These are phyloP conservation scores for Drosophila prosaltans DNA, from an alignment of 1,140 invertebrate genomes.

Conservation along the genomic window DNA sequence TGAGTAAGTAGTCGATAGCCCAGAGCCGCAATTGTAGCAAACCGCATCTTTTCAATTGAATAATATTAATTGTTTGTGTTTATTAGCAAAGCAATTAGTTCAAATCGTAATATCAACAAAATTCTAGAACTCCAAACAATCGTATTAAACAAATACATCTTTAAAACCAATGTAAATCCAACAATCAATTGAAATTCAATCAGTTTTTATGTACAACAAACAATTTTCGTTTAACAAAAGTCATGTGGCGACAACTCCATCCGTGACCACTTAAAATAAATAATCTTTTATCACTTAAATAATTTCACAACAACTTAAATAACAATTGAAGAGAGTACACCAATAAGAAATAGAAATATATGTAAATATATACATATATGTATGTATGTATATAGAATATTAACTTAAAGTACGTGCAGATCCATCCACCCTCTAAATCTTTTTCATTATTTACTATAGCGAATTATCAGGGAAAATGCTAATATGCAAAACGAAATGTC, in stretches of 20 bases:
- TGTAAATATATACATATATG: neutral
- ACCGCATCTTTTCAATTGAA: neutral
- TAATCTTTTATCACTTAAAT: neutral
- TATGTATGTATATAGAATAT: too few relatives aligned
- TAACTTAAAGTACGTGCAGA: too few relatives aligned
- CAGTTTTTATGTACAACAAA: too few relatives aligned
- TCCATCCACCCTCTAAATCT: neutral
- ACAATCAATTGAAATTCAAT: neutral
- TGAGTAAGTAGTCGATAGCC: slow-evolving; percentile 2
- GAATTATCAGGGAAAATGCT: neutral
- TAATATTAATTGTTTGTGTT: neutral
- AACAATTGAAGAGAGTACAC: neutral
- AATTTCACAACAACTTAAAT: neutral
- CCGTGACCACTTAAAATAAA: neutral
- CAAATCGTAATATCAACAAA: neutral
- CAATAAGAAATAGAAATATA: neutral
- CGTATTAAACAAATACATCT: neutral
- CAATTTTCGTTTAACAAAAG: too few relatives aligned
- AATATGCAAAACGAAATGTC: neutral
- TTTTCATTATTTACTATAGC: neutral
- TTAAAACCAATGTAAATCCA: neutral
- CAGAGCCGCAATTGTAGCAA: neutral
- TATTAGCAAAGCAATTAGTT: neutral
- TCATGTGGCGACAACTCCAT: neutral
- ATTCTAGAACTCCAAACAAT: neutral